These are phyloP conservation scores for Phrynosoma platyrhinos DNA, from an alignment of 2,113 vertebrate genomes.

Conservation along the genomic window DNA sequence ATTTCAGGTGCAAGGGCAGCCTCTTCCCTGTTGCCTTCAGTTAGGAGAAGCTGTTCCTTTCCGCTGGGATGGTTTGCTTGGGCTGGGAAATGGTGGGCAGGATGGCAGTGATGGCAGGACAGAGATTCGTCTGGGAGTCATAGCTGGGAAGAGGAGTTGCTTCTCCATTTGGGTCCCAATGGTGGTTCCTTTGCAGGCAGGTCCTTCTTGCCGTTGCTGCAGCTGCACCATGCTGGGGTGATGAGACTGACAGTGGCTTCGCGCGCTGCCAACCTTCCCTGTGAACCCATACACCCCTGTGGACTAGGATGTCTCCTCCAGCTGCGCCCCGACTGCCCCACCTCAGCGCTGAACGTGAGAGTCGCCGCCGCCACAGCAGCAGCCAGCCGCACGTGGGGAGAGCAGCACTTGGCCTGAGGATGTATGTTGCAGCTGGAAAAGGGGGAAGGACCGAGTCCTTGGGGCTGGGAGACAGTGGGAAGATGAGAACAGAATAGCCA, in stretches of 20 bases:
- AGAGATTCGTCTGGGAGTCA: too few relatives aligned
- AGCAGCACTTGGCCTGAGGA: too few relatives aligned
- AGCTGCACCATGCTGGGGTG: not conserved
- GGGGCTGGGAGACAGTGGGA: not conserved
- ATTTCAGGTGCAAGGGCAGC: too few relatives aligned
- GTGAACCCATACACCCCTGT: not conserved
- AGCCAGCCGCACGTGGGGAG: not conserved
- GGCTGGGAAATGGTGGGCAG: not conserved
- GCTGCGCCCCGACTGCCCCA: not conserved
- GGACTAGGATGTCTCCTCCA: not conserved
- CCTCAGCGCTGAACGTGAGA: not conserved
- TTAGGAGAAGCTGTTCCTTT: accelerated
- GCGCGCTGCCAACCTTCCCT: not conserved
- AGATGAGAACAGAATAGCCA: not conserved
- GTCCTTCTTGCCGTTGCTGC: not conserved
- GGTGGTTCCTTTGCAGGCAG: not conserved
- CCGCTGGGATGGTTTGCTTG: not conserved
- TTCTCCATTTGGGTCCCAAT: not conserved
- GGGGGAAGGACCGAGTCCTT: not conserved
- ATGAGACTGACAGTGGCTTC: not conserved
- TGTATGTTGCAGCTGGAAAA: too few relatives aligned
- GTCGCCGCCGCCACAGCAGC: too few relatives aligned
- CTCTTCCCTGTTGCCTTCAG: too few relatives aligned
- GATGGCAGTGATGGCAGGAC: not conserved
- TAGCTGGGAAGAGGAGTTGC: too few relatives aligned